phyloP scores from a whole-genome alignment of 2,113 vertebrate species.

The Gallinago paraguaiae region DNA sequence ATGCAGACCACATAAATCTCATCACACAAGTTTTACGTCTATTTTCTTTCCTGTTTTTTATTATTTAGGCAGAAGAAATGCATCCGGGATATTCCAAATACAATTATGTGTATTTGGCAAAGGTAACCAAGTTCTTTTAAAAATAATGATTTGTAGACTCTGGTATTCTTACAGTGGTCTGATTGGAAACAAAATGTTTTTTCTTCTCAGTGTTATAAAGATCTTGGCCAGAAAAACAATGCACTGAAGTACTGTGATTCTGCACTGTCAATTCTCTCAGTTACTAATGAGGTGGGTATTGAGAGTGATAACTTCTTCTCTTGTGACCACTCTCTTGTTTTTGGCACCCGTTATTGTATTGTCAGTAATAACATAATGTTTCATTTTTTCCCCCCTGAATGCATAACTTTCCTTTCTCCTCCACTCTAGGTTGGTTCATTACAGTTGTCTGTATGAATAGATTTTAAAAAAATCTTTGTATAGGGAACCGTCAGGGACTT shows the following conservation, averaged over 20 bases:
- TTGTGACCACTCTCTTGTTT: slow-evolving; percentile 4
- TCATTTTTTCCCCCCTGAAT: slow-evolving; percentile 1
- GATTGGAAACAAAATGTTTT: slow-evolving; percentile 34
- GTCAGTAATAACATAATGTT: neutral
- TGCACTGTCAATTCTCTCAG: slow-evolving; percentile 76
- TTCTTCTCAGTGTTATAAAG: slow-evolving; percentile 86
- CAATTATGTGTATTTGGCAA: slow-evolving; percentile 92
- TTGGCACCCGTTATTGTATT: neutral
- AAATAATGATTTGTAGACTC: slow-evolving; percentile 5
- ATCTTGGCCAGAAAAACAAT: slow-evolving; percentile 80
- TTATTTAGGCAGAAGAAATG: slow-evolving; percentile 89
- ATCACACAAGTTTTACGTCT: slow-evolving; percentile 15
- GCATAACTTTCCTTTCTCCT: neutral
- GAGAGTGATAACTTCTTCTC: slow-evolving; percentile 18
- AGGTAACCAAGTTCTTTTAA: slow-evolving; percentile 78
- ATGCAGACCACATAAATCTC: neutral
- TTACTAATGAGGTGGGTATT: slow-evolving; percentile 86
- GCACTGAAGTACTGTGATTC: slow-evolving; percentile 85
- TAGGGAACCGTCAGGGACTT: neutral
- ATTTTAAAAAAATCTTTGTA: neutral
- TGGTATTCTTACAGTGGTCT: slow-evolving; percentile 22
- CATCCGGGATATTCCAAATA: slow-evolving; percentile 87
- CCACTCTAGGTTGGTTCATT: neutral
- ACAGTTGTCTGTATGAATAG: neutral
- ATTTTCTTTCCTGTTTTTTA: slow-evolving; percentile 48